Conservation (phyloP, 1,140 invertebrate genomes). For the Calephelis nemesis region DNA sequence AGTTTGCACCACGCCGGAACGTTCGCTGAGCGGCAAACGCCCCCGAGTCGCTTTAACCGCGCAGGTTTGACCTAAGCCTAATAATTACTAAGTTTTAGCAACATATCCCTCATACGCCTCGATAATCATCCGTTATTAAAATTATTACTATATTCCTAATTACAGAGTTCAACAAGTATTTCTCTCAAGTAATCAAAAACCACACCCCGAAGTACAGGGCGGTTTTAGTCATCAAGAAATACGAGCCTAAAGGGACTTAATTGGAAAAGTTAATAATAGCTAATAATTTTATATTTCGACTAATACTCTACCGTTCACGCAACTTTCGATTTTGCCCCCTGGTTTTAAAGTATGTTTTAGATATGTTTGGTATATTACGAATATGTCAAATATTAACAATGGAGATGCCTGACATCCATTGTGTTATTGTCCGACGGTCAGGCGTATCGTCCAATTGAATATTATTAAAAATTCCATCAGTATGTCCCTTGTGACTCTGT, state of each 20-base stretch:
- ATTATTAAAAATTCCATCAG: conserved; percentile 57
- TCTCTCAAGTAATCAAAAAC: conserved; percentile 7
- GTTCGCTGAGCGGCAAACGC: too few species aligned
- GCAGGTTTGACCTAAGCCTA: too few species aligned
- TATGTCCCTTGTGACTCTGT: conserved; percentile 29
- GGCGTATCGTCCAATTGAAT: conserved; percentile 36
- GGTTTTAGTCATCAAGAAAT: conserved; percentile 9
- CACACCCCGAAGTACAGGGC: not conserved
- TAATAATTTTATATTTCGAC: conserved; percentile 12
- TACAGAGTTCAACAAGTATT: not conserved
- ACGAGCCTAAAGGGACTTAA: conserved; percentile 11
- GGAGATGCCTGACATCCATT: conserved; percentile 30
- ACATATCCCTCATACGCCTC: not conserved
- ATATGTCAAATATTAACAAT: conserved; percentile 43
- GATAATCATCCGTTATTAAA: not conserved
- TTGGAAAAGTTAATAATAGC: conserved; percentile 16
- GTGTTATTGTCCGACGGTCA: conserved; percentile 19
- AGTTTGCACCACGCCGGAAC: too few species aligned
- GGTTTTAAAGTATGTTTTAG: not conserved
- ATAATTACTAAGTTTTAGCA: too few species aligned
- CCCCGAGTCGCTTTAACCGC: too few species aligned
- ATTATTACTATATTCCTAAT: not conserved
- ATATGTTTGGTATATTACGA: conserved; percentile 20
- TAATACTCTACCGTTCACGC: not conserved
- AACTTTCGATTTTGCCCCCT: not conserved